Conservation (phyloP, 2,797 vertebrate species). For the Corythornis leucogaster region DNA sequence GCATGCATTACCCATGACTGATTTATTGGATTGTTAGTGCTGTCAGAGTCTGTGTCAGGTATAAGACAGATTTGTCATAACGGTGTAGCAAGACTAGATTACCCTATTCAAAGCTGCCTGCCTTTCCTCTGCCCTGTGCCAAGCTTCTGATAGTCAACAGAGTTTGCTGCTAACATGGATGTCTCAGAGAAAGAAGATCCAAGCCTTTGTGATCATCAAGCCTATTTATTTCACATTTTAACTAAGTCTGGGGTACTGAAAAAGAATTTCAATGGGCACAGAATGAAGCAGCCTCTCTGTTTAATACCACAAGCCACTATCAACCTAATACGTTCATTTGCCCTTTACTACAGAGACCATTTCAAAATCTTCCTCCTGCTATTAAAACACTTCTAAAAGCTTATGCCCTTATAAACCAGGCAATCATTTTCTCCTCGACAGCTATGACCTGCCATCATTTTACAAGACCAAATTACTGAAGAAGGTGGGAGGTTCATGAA, state of each 20-base stretch:
- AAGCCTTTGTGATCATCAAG: neutral
- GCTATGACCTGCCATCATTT: neutral
- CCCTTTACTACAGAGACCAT: constrained; percentile 16
- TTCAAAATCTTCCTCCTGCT: constrained; percentile 36
- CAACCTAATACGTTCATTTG: neutral
- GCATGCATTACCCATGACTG: constrained; percentile 12
- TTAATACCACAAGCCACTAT: neutral
- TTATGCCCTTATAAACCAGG: constrained; percentile 25
- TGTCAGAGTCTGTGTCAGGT: neutral
- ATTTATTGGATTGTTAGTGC: constrained; percentile 39
- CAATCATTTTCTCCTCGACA: neutral
- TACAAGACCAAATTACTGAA: constrained; percentile 12
- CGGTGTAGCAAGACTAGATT: neutral
- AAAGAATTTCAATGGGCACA: neutral
- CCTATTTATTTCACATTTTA: constrained; percentile 26
- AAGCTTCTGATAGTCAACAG: neutral
- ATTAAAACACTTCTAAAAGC: constrained; percentile 47
- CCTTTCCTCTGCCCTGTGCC: neutral
- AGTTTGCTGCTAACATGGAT: neutral
- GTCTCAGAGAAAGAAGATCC: neutral
- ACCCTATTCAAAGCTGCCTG: neutral
- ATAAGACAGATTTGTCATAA: neutral
- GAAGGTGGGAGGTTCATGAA: neutral
- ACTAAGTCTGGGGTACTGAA: neutral
- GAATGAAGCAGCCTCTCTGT: constrained; percentile 1